Evolutionary conservation across 2,888 invertebrate genomes (phyloP), one percentile per base, ranked within the genome.

Genomic region (Machimus atricapillus): DNA sequence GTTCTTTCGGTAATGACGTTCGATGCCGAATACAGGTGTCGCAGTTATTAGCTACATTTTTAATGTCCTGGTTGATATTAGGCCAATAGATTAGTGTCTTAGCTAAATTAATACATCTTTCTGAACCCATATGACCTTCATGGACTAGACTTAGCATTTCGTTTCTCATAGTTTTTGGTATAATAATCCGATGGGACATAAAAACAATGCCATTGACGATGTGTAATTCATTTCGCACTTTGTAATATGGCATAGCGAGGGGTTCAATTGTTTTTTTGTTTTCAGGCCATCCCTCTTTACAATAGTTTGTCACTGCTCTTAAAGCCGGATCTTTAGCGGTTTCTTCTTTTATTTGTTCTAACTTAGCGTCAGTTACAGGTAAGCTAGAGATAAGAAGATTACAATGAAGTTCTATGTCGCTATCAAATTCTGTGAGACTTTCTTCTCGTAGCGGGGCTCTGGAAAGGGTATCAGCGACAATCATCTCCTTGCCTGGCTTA

Each of bases 11-110:
- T 7, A 87, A 58, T 16, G 1, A 58, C 78, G 73, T 85, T 76
- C 87, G 77, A 87, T 88, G 87, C 9, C 87, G 88, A 37, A 87
- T 88, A 78, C 89, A 89, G 27, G 83, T 83, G 87, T 88, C 88
- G 37, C 89, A 89, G 52, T 86, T 87, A n/a, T 34, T 79, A 23
- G 87, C 88, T 16, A 89, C 46, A 43, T 88, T 87, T n/a, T 79
- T 52, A 74, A 88, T 88, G 34, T 88, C 88, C 34, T 81, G 83
- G 73, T 88, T 87, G 12, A 87, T 89, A 23, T 88, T 85, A 7
- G 89, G 89, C 87, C 88, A 89, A 52, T 77, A 89, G 16, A 88
- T 79, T 14, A 87, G 76, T 6, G 27, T 27, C 14, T 66, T 87
- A 3, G 88, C 88, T 12, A 52, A 85, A 85, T 46, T 88, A 12